These are phyloP conservation scores for Alloscopus bannaensis DNA, from an alignment of 2,888 invertebrate species.

Conservation along the genomic window DNA sequence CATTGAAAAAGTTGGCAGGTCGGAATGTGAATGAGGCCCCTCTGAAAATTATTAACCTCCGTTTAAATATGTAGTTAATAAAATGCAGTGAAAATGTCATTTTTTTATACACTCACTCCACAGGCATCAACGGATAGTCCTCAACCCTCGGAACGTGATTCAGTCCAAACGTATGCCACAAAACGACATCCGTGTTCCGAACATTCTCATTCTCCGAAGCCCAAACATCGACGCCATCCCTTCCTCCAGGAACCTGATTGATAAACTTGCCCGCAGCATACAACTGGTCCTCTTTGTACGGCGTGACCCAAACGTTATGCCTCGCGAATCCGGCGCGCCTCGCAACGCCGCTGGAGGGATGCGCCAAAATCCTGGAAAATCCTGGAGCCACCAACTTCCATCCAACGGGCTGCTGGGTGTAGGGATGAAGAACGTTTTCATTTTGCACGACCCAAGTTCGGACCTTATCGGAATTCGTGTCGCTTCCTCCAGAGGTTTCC, in stretches of 20 bases:
- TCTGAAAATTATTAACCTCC: no score
- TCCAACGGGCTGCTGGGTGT: constrained; percentile 37
- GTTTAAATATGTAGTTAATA: no score
- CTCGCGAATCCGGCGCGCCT: constrained; percentile 44
- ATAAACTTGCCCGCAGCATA: constrained; percentile 63
- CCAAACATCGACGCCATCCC: constrained; percentile 59
- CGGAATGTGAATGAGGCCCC: constrained; percentile 47
- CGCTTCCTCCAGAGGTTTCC: constrained; percentile 31
- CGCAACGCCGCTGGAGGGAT: constrained; percentile 44
- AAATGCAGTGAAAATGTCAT: no score
- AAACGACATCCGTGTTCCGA: constrained; percentile 58
- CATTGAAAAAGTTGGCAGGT: constrained; percentile 33
- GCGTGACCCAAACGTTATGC: constrained; percentile 61
- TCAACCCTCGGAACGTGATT: constrained; percentile 58
- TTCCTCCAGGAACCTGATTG: constrained; percentile 33
- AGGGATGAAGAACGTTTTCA: constrained; percentile 35
- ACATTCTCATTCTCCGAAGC: constrained; percentile 38
- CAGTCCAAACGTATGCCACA: constrained; percentile 59
- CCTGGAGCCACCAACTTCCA: constrained; percentile 40
- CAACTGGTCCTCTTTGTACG: constrained; percentile 58
- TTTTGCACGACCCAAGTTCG: constrained; percentile 52
- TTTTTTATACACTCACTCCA: constrained; percentile 65
- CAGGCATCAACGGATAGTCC: constrained; percentile 64
- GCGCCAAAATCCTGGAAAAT: constrained; percentile 27
- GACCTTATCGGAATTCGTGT: constrained; percentile 14